Conservation (phyloP, 2,888 invertebrate genomes). For the Rutpela maculata region DNA sequence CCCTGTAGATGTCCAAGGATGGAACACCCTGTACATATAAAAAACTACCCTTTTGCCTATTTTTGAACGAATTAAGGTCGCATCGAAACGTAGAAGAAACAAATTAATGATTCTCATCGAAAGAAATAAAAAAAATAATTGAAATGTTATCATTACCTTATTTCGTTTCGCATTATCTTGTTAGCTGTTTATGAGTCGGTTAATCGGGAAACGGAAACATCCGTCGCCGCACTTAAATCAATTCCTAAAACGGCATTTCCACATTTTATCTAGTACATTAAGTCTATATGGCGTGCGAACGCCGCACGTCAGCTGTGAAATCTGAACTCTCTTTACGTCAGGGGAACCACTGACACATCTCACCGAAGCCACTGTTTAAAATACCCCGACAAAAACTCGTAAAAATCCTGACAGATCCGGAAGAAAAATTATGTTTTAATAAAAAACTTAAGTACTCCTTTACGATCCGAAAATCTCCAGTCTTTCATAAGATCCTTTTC, state of each 20-base stretch:
- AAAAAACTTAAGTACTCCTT: constrained; percentile 14
- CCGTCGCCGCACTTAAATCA: neutral
- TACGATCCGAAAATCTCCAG: neutral
- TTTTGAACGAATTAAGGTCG: too few relatives aligned
- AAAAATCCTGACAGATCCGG: neutral
- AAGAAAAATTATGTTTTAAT: constrained; percentile 14
- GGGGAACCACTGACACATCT: neutral
- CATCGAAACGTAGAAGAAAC: too few relatives aligned
- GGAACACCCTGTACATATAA: too few relatives aligned
- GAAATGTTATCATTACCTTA: too few relatives aligned
- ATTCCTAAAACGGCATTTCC: neutral
- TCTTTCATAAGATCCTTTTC: neutral
- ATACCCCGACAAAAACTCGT: constrained; percentile 1
- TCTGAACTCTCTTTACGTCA: constrained; percentile 2
- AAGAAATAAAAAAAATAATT: too few relatives aligned
- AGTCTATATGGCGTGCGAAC: neutral
- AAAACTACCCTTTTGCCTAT: too few relatives aligned
- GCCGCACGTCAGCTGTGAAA: neutral
- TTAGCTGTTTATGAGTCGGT: too few relatives aligned
- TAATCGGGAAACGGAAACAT: neutral
- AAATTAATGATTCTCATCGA: too few relatives aligned
- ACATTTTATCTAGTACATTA: constrained; percentile 3
- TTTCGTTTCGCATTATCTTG: too few relatives aligned
- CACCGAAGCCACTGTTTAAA: constrained; percentile 7
- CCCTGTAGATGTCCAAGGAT: too few relatives aligned